Conservation (phyloP, 2,888 invertebrate genomes). For the Drosophila niveifrons region DNA sequence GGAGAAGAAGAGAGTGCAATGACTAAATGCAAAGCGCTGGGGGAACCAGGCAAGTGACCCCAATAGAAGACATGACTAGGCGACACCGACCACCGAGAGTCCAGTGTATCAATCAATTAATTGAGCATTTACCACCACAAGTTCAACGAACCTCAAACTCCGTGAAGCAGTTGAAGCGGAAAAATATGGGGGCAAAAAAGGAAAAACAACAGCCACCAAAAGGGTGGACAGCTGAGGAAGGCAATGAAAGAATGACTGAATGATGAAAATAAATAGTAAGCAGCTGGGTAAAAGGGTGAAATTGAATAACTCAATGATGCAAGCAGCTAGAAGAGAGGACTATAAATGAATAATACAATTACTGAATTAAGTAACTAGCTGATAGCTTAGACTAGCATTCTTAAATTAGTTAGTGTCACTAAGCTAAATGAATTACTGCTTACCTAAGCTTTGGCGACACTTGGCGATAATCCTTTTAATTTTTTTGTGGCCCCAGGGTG, state of each 20-base stretch:
- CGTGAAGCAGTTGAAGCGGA: conserved; percentile 43
- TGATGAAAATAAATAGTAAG: conserved; percentile 30
- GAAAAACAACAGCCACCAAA: conserved; percentile 40
- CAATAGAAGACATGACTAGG: conserved; percentile 54
- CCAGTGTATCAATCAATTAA: conserved; percentile 78
- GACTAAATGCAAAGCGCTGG: conserved; percentile 35
- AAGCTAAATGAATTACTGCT: conserved; percentile 40
- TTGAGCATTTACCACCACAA: conserved; percentile 66
- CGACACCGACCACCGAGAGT: conserved; percentile 19
- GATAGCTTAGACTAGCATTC: neutral
- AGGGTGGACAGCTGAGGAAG: conserved; percentile 42
- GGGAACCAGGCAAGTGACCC: conserved; percentile 59
- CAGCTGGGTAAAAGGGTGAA: neutral
- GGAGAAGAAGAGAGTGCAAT: conserved; percentile 34
- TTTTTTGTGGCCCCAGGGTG: conserved; percentile 66
- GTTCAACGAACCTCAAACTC: conserved; percentile 77
- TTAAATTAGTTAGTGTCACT: conserved; percentile 22
- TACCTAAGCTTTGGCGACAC: conserved; percentile 50
- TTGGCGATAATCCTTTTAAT: conserved; percentile 66
- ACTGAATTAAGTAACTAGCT: no score
- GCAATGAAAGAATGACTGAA: neutral
- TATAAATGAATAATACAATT: no score
- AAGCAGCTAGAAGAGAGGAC: neutral
- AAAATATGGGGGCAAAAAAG: conserved; percentile 34
- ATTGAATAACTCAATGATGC: neutral